These are phyloP conservation scores for Coracopsis vasa DNA, from an alignment of 2,113 vertebrate species.

Conservation along the genomic window DNA sequence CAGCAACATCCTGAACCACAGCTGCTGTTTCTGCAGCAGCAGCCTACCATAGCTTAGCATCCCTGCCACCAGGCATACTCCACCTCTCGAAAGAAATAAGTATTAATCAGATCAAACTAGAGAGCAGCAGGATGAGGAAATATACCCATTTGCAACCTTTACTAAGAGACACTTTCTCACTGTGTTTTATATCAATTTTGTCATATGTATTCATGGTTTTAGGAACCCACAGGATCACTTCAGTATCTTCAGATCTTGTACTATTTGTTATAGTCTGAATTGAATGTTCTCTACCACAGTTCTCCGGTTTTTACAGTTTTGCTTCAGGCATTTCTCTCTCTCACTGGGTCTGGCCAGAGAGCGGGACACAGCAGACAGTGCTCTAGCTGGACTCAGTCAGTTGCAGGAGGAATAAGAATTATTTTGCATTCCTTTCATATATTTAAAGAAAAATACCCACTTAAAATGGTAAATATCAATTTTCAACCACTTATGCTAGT, in stretches of 20 bases:
- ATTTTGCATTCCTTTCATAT: neutral
- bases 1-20: neutral
- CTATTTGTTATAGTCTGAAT: constrained; percentile 14
- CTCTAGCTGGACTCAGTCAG: neutral
- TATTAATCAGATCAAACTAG: neutral
- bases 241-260: constrained; percentile 27
- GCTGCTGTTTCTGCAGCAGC: neutral
- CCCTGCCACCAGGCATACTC: neutral
- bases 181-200: neutral
- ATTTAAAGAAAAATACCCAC: neutral
- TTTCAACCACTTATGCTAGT: neutral
- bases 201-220: neutral
- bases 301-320: constrained; percentile 19
- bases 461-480: neutral
- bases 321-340: constrained; percentile 28
- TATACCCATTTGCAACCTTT: neutral
- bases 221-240: constrained; percentile 5
- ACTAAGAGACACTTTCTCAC: neutral
- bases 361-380: neutral
- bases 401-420: neutral
- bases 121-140: neutral
- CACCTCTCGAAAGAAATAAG: neutral
- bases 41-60: neutral
- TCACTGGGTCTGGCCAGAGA: neutral
- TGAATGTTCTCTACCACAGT: neutral